Conservation (phyloP, 2,113 vertebrate species). For the Dissostichus mawsoni region DNA sequence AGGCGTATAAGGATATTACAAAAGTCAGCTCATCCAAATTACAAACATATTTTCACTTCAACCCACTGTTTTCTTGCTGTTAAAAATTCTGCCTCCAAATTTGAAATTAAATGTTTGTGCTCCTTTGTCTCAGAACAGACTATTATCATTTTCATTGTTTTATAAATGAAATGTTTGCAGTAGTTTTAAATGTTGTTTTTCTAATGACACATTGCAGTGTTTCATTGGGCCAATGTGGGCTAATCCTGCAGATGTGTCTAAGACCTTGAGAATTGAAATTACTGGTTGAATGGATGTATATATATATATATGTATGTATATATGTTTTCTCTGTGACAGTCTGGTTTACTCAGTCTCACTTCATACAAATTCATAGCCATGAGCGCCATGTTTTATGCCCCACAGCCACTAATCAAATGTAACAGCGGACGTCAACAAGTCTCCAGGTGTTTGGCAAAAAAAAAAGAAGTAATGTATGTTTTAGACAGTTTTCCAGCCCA, state of each 20-base stretch:
- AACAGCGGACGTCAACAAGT: constrained; percentile 45
- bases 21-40: constrained; percentile 7
- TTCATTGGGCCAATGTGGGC: too few relatives aligned
- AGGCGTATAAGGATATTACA: constrained; percentile 16
- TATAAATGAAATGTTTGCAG: not conserved
- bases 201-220: not conserved
- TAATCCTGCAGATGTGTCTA: not conserved
- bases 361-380: not conserved
- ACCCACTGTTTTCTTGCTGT: not conserved
- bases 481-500: constrained; percentile 23
- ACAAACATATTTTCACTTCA: constrained; percentile 1
- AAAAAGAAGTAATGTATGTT: constrained; percentile 17
- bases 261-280: not conserved
- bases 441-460: constrained; percentile 48
- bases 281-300: too few relatives aligned
- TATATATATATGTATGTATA: not conserved
- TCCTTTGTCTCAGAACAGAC: not conserved
- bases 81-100: not conserved
- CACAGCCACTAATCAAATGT: constrained; percentile 29
- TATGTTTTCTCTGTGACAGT: constrained; percentile 9
- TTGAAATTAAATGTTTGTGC: not conserved
- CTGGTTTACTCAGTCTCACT: constrained; percentile 10
- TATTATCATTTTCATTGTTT: not conserved
- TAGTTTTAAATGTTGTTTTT: constrained; percentile 2
- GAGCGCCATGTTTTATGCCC: not conserved